phyloP scores from a whole-genome alignment of 2,888 invertebrate species.

The Lochmaea capreae region DNA sequence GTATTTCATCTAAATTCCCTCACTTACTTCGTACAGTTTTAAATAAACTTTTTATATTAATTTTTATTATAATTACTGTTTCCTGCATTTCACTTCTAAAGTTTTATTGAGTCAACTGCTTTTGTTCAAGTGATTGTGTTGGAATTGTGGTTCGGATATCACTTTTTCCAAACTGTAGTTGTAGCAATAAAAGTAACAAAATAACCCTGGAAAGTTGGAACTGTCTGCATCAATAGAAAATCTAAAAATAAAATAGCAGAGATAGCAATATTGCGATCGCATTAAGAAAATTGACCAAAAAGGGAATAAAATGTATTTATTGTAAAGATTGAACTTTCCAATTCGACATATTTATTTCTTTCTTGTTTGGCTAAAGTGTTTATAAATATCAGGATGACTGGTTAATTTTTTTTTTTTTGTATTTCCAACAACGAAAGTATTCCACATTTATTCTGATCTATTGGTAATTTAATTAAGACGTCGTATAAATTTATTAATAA shows the following conservation, averaged over 20 bases:
- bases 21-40: background rate
- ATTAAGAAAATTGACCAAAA: background rate
- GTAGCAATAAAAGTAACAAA: slow-evolving; percentile 7
- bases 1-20: no score
- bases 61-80: background rate
- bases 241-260: background rate
- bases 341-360: no score
- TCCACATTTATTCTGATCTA: background rate
- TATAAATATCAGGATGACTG: no score
- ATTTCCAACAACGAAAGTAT: no score
- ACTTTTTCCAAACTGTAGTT: background rate
- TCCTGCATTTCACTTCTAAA: background rate
- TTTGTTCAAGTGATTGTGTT: background rate
- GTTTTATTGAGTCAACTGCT: background rate
- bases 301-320: background rate
- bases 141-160: background rate
- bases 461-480: background rate
- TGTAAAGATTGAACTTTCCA: background rate
- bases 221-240: background rate
- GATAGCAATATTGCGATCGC: background rate
- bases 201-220: slow-evolving; percentile 1
- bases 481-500: background rate
- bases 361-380: no score
- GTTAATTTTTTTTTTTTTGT: no score
- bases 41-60: background rate